A percentile compares a stretch with the other conserved stretches of the same genome.
Evolutionary conservation across 2,797 vertebrate species (phyloP).

Genomic region (Chiloscyllium punctatum): DNA sequence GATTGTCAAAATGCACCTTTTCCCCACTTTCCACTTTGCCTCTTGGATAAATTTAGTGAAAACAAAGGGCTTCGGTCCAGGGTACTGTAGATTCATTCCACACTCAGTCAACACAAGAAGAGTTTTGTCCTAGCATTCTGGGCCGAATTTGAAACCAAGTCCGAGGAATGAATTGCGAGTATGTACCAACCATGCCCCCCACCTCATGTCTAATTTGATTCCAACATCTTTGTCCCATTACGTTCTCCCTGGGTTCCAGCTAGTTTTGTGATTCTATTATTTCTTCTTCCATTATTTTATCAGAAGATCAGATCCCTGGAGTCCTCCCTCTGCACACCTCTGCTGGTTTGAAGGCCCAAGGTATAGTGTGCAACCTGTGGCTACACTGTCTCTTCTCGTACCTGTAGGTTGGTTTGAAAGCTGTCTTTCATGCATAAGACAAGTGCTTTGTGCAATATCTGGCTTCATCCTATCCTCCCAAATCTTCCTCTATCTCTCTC

Average conservation of each 20-base stretch:
- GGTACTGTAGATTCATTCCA: not conserved
- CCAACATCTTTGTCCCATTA: not conserved
- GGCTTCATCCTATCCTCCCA: slow-evolving; percentile 27
- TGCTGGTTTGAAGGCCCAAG: not conserved
- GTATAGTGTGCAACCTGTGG: not conserved
- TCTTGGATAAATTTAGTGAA: too few relatives aligned
- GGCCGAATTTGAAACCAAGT: not conserved
- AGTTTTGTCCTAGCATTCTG: not conserved
- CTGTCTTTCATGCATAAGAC: not conserved
- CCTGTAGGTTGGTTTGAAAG: not conserved
- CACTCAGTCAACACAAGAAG: not conserved
- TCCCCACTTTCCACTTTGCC: too few relatives aligned
- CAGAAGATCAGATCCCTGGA: not conserved
- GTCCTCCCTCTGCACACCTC: not conserved
- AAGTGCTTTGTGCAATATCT: slow-evolving; percentile 32
- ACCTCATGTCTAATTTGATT: too few relatives aligned
- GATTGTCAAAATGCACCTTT: not conserved
- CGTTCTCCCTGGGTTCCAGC: not conserved
- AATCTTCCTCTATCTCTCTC: slow-evolving; percentile 34
- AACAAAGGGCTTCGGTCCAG: not conserved
- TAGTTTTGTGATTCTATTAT: not conserved
- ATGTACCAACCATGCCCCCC: not conserved
- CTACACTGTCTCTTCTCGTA: not conserved
- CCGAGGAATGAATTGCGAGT: not conserved
- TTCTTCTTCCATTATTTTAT: not conserved